Conservation (phyloP, 1,140 invertebrate genomes). For the Lepidotrigona ventralis region DNA sequence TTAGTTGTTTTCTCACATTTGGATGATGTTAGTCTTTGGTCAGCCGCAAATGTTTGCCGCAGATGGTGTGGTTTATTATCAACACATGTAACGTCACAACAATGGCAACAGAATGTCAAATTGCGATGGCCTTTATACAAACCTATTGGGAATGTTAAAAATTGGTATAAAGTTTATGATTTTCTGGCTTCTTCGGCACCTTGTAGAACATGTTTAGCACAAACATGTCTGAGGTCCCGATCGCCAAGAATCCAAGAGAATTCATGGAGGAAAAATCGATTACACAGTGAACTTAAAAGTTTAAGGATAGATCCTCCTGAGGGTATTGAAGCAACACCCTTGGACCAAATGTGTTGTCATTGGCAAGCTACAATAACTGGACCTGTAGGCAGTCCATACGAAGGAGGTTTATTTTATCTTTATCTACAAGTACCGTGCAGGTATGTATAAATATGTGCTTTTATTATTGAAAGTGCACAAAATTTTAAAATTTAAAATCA, state of each 20-base stretch:
- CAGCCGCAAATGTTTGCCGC: slow-evolving; percentile 91
- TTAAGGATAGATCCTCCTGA: slow-evolving; percentile 91
- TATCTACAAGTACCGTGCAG: slow-evolving; percentile 92
- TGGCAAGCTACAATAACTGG: slow-evolving; percentile 96
- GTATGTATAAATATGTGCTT: slow-evolving; percentile 73
- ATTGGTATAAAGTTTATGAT: slow-evolving; percentile 89
- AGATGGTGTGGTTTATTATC: slow-evolving; percentile 91
- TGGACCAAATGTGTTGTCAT: slow-evolving; percentile 90
- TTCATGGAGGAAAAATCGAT: slow-evolving; percentile 87
- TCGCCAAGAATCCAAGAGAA: slow-evolving; percentile 84
- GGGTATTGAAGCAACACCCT: slow-evolving; percentile 92
- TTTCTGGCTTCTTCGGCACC: slow-evolving; percentile 79
- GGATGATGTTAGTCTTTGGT: slow-evolving; percentile 94
- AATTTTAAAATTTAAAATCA: neutral
- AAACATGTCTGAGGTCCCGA: slow-evolving; percentile 85
- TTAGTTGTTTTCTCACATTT: slow-evolving; percentile 93
- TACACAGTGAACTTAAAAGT: slow-evolving; percentile 88
- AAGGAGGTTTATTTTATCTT: slow-evolving; percentile 96
- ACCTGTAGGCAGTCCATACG: slow-evolving; percentile 93
- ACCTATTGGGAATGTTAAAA: slow-evolving; percentile 84
- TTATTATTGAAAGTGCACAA: neutral
- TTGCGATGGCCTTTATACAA: slow-evolving; percentile 91
- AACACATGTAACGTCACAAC: slow-evolving; percentile 86
- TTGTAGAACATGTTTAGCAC: slow-evolving; percentile 91
- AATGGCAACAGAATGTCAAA: slow-evolving; percentile 89